Evolutionary conservation across 2,113 vertebrate species (phyloP), one percentile per base, ranked within the genome.

Genomic region (Sprattus sprattus): DNA sequence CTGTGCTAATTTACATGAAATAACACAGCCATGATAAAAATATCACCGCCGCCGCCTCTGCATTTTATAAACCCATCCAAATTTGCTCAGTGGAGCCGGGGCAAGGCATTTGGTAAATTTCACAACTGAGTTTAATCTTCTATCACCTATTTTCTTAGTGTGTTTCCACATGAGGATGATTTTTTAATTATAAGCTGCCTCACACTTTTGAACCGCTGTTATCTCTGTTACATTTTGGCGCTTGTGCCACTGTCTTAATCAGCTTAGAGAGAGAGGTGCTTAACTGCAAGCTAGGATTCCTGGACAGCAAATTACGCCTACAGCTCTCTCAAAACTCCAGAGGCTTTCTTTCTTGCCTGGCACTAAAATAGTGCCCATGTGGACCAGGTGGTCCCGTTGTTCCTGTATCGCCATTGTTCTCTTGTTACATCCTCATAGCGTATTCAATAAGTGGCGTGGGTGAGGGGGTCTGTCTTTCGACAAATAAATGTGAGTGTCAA

Each of bases 201-300:
- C 71, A 78, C 28, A 78, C 71, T 25, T 16, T 32, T 32, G 71
- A 28, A 78, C 71, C 10, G 16, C 71, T 32, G 32, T 78, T 78
- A 39, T 78, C 71, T 3, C 18, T 78, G 71, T 78, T 39, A 32
- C 15, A 78, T 32, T 78, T 78, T 78, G 67, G 25, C 11, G 13
- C 15, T 32, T 78, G 71, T 15, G n/a, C 67, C 67, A 75, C 25
- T 13, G n/a, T 8, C 67, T 32, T 75, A 67, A 71, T 28, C 64
- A 71, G 64, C 64, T 71, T 71, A 71, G 8, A 71, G 64, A 71
- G 64, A 71, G 64, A 28, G 64, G 64, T 71, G 64, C 64, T 71
- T 71, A 71, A 71, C 64, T 32, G 28, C 32, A 71, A 28, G 64
- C 25, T 71, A 13, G 64, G 64, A 25, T 60, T 20, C 54, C 54